Conservation (phyloP, 1,140 invertebrate species). For the Ceratina calcarata region DNA sequence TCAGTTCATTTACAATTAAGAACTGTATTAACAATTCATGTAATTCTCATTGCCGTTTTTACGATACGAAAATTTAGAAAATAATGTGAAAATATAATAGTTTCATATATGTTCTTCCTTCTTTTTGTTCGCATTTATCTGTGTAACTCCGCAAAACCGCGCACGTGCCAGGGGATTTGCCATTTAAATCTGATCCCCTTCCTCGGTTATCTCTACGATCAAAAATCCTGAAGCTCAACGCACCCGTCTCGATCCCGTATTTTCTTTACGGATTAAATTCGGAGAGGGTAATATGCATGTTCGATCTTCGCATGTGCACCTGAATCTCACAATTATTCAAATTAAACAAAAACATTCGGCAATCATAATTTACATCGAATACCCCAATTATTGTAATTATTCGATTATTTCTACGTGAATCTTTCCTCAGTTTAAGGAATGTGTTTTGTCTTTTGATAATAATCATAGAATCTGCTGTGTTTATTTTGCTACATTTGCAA, state of each 20-base stretch:
- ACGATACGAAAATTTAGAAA: too few species aligned
- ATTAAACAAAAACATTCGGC: too few species aligned
- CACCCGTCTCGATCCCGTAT: conserved; percentile 42
- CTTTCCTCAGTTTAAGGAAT: too few species aligned
- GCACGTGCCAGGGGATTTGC: conserved; percentile 56
- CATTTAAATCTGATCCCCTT: conserved; percentile 63
- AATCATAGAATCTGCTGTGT: too few species aligned
- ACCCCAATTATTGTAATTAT: too few species aligned
- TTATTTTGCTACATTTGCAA: too few species aligned
- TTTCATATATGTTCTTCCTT: not conserved
- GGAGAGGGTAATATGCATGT: conserved; percentile 5
- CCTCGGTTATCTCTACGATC: conserved; percentile 60
- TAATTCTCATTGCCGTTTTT: too few species aligned
- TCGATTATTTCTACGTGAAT: too few species aligned
- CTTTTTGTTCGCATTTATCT: not conserved
- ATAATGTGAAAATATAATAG: too few species aligned
- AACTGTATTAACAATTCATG: too few species aligned
- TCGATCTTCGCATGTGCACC: conserved; percentile 27
- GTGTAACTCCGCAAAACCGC: not conserved
- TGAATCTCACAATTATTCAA: not conserved
- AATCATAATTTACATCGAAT: too few species aligned
- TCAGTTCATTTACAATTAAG: not conserved
- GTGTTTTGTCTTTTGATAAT: too few species aligned
- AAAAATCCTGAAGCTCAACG: conserved; percentile 58
- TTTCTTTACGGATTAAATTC: conserved; percentile 64